Evolutionary conservation across 2,797 vertebrate species (phyloP), one percentile per base, ranked within the genome.

Genomic region (Cossypha polioptera): DNA sequence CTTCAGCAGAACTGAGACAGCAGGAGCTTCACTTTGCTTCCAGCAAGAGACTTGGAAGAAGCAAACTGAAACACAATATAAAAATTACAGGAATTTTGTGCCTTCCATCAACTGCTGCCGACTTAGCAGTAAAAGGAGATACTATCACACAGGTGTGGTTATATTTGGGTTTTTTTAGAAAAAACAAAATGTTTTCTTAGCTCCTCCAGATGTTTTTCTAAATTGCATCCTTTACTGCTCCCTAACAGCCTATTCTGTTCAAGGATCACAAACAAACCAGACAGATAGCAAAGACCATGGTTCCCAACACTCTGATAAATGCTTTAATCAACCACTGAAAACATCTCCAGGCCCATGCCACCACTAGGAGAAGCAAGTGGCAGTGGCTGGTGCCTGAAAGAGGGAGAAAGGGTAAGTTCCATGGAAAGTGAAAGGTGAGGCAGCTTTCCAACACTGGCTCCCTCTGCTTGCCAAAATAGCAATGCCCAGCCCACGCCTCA

Each of bases 391-490:
- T 91, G 92, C 87, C 89, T 91, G 76, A 59, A 94, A 92, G 25
- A 17, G 51, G 85, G 86, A 82, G 83, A 94, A 94, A 90, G 92
- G 90, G 62, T 78, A 90, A 95, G 86, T 95, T 97, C 91, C 93
- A 91, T 28, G 67, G 74, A 61, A 94, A 91, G 65, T 85, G 71
- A 96, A 97, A 96, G 95, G 88, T 88, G 95, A 96, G 94, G 94
- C 90, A 96, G 90, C 90, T 85, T 95, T 95, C 94, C 96, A 96
- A 67, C 2, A 9, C 51, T 76, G 68, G 57, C 84, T 94, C 76
- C 65, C 75, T 77, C 51, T 38, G 43, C 89, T 76, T 91, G 95
- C 95, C 87, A 92, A 86, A 92, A 86, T 55, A 94, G 82, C 68
- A 86, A 22, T 89, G 93, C 79, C 87, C 59, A 62, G 83, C 86